Conservation (phyloP, 2,888 invertebrate genomes). For the Maniola hyperantus region DNA sequence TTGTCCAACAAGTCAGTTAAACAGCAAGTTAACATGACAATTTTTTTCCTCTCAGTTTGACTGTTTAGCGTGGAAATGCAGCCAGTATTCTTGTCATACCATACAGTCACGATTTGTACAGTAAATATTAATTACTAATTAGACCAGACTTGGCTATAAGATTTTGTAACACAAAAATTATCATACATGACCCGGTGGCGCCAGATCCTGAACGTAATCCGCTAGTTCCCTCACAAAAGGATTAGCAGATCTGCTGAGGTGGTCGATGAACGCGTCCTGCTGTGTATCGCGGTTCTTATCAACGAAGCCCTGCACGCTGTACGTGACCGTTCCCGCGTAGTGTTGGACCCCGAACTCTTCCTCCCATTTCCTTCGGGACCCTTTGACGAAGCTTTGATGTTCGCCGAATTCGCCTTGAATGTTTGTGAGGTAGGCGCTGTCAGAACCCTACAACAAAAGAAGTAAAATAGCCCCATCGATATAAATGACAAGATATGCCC, state of each 20-base stretch:
- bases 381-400: constrained; percentile 92
- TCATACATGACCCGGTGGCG: constrained; percentile 86
- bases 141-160: too few relatives aligned
- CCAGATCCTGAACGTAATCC: constrained; percentile 75
- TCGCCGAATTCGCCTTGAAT: constrained; percentile 93
- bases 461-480: too few relatives aligned
- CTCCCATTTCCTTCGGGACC: constrained; percentile 94
- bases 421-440: constrained; percentile 93
- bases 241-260: constrained; percentile 91
- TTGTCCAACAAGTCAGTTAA: too few relatives aligned
- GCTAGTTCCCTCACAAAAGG: constrained; percentile 91
- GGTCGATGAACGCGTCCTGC: constrained; percentile 96
- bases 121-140: too few relatives aligned
- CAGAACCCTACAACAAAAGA: constrained; percentile 86
- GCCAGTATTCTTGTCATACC: too few relatives aligned
- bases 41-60: too few relatives aligned
- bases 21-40: too few relatives aligned
- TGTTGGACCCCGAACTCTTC: constrained; percentile 94
- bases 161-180: background rate
- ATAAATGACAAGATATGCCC: too few relatives aligned
- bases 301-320: constrained; percentile 90
- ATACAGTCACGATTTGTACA: too few relatives aligned
- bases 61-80: too few relatives aligned
- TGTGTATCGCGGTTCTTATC: constrained; percentile 97
- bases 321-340: constrained; percentile 95